A percentile compares a stretch with the other conserved stretches of the same genome.
phyloP scores from a whole-genome alignment of 2,888 invertebrate genomes.

The Tetramorium bicarinatum region DNA sequence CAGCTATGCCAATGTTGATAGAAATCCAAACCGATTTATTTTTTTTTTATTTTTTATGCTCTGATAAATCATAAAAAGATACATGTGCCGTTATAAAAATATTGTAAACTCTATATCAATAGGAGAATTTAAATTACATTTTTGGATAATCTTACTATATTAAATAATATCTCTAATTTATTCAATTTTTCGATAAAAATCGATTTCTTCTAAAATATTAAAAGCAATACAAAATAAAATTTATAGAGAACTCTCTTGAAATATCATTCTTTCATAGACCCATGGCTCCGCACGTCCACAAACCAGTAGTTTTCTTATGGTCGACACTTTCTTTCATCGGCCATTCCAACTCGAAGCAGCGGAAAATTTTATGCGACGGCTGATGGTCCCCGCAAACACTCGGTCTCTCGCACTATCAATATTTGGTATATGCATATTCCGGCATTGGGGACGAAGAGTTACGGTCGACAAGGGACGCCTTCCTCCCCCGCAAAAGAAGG shows the following conservation, averaged over 20 bases:
- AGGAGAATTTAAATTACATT: background rate
- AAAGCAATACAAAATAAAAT: background rate
- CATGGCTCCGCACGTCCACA: background rate
- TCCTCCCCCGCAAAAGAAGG: constrained; percentile 28
- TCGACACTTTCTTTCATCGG: constrained; percentile 42
- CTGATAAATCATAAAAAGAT: background rate
- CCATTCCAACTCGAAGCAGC: constrained; percentile 13
- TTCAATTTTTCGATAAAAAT: background rate
- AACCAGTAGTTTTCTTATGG: constrained; percentile 15
- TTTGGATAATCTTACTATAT: background rate
- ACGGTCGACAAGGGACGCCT: constrained; percentile 48
- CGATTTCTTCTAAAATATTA: background rate
- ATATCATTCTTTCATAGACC: background rate
- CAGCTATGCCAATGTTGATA: background rate
- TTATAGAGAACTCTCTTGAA: background rate
- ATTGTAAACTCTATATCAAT: constrained; percentile 7
- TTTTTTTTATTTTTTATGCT: background rate
- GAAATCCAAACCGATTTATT: background rate
- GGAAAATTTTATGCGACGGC: constrained; percentile 67
- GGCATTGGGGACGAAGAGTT: constrained; percentile 57
- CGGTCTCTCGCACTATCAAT: constrained; percentile 65
- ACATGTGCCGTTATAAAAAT: background rate
- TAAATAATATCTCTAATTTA: background rate
- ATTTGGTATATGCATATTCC: constrained; percentile 72
- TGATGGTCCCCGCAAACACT: constrained; percentile 54